Evolutionary conservation across 23 tunicate species (phyloP), one percentile per base, ranked within the genome.

Genomic region (Botrylloides violaceus): DNA sequence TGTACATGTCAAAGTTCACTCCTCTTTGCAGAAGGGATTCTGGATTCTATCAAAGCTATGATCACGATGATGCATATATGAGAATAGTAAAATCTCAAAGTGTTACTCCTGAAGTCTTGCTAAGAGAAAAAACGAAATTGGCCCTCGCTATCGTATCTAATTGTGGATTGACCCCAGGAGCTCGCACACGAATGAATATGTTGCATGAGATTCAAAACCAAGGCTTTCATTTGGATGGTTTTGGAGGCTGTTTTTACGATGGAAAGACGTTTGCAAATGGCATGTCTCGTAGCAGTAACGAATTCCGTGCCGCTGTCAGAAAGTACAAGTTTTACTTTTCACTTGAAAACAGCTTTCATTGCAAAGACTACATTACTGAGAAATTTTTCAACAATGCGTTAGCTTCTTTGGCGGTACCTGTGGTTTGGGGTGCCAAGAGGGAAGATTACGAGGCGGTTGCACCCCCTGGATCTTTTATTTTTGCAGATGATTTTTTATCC

Each of bases 401-500:
- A 9, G 53, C 9, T 15, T 43, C 53, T 43, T 15, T 43, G 53
- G 53, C 53, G 53, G 53, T 43, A 7, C 53, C 53, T 43, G 53
- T 43, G 9, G 53, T 43, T 43, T 43, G 53, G 53, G 53, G 53
- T 15, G 53, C 12, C 15, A 43, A 9, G 15, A 43, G 36, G 29
- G 70, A 29, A 63, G 70, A 63, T 31, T 63, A 63, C 29, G 36
- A 29, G 33, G 70, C 70, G 34, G 33, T 63, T 29, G 70, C 70
- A 27, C 70, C 70, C 9, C 70, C 70, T 4, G 70, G 70, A 15
- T 43, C 53, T 9, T 43, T 43, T 43, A 43, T 43, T 7, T 43
- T 7, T 15, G 53, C 53, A 7, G 53, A 63, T 6, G 70, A 63
- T 31, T 63, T 63, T 31, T 29, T 34, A 29, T 63, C 70, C 3